Evolutionary conservation across 1,140 invertebrate species (phyloP).

Genomic region (honey bee (Apis mellifera)): Amel_HAv3.1 CM009937.2:9882001-9882500

Average conservation of each 20-base stretch:
- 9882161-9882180: too few relatives aligned
- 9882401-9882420: not conserved
- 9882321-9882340: conserved; percentile 8
- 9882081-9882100: too few relatives aligned
- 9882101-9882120: too few relatives aligned
- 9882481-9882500: conserved; percentile 27
- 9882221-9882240: not conserved
- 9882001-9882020: too few relatives aligned
- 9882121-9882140: too few relatives aligned
- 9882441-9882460: conserved; percentile 21
- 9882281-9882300: not conserved
- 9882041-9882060: too few relatives aligned
- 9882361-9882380: not conserved
- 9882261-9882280: not conserved
- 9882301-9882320: not conserved
- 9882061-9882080: too few relatives aligned
- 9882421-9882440: not conserved
- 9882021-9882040: too few relatives aligned
- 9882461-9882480: conserved; percentile 14
- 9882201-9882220: too few relatives aligned
- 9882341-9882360: conserved; percentile 18
- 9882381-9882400: conserved; percentile 33
- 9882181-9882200: too few relatives aligned
- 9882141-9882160: too few relatives aligned
- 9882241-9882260: not conserved